A percentile compares a stretch with the other conserved stretches of the same genome.
Conservation (phyloP, 2,888 invertebrate genomes). For the Hedychridium roseum region DNA sequence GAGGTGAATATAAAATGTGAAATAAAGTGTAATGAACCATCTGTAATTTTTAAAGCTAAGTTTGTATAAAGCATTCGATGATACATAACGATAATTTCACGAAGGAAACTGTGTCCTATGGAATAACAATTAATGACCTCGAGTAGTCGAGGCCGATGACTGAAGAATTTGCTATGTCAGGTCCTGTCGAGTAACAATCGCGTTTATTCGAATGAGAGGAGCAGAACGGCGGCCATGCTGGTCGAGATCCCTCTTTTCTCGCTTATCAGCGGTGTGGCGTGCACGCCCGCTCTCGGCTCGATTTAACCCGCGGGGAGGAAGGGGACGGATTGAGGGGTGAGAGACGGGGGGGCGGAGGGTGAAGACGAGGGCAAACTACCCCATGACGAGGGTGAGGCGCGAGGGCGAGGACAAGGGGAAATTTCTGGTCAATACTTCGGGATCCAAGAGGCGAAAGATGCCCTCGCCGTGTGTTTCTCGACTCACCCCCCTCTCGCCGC, state of each 20-base stretch:
- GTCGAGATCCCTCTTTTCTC: conserved; percentile 40
- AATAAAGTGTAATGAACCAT: too few species aligned
- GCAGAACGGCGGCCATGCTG: conserved; percentile 41
- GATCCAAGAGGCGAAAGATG: conserved; percentile 16
- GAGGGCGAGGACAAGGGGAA: conserved; percentile 8
- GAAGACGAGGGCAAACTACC: neutral
- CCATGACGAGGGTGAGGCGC: neutral
- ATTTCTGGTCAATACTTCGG: conserved; percentile 40
- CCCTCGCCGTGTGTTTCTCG: conserved; percentile 28
- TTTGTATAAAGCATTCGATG: too few species aligned
- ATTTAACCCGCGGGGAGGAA: too few species aligned
- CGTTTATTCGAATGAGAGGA: conserved; percentile 21
- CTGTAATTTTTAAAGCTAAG: too few species aligned
- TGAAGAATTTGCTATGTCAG: conserved; percentile 11
- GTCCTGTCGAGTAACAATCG: conserved; percentile 8
- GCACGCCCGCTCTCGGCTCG: too few species aligned
- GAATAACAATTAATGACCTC: conserved; percentile 18
- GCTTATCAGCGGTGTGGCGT: conserved; percentile 41
- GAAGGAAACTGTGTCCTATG: conserved; percentile 19
- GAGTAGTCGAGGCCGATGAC: conserved; percentile 16
- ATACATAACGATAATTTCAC: too few species aligned
- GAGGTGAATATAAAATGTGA: too few species aligned
- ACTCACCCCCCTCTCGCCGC: conserved; percentile 31
- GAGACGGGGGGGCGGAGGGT: conserved; percentile 2
- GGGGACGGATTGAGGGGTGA: too few species aligned